Base-by-base conservation (phyloP, 1,140 invertebrate genomes). In the Phocides pigmalion region DNA sequence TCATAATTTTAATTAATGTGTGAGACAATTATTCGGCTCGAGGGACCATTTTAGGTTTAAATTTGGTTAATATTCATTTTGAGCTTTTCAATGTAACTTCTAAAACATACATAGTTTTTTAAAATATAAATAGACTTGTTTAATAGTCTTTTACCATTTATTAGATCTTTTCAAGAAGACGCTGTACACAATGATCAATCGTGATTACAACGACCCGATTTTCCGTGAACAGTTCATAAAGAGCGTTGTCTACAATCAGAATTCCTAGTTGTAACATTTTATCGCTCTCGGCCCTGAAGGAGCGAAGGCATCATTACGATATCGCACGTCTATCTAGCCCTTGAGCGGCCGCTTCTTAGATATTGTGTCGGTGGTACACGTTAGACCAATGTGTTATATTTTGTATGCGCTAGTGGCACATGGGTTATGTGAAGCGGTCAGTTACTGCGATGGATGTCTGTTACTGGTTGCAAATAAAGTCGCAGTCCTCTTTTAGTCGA, bases 281-380 rank as follows among this genome's bases (percentile, higher is more conserved):
- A 59, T 46, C 41, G 41, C 22, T 46, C 22, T 46, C 47, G 56
- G 56, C 56, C 56, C 56, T 59, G 56, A 59, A 59, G 41, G 22
- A 47, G 56, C 56, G 59, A 54, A 64, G 58, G 51, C 64, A 37
- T 67, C 62, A 69, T 69, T 72, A 59, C 64, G 32, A 51, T 76
- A 74, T 72, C 62, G 39, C 51, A 66, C 62, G 54, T 70, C 58
- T 47, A 74, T 74, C 56, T 62, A 62, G 66, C 64, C 69, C 62
- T 70, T 67, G 53, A 53, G 68, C 59, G 41, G 42, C 25, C 42
- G 42, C 56, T 47, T 32, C 47, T 49, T 51, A 28, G 14, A 32
- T 5, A 5, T 11, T 20, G 17, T 59, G 5, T 4, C 12, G 11
- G 16, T 8, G 1, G 28, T 9, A 59, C 56, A 59, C n/a, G 17